These are phyloP conservation scores for Ostrea denselamellosa DNA, from an alignment of 1,140 invertebrate species.

Conservation along the genomic window DNA sequence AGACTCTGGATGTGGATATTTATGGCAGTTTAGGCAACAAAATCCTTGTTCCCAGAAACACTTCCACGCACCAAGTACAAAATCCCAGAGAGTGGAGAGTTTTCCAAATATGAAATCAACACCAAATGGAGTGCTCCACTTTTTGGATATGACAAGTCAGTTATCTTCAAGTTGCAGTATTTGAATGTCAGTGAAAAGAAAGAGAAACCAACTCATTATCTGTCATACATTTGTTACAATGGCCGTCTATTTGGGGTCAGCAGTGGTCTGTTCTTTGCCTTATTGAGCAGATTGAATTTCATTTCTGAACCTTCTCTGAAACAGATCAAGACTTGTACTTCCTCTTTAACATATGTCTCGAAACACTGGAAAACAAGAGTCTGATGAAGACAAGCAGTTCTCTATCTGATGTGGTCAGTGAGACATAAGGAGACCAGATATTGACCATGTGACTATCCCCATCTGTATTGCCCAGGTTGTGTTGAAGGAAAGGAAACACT, in stretches of 20 bases:
- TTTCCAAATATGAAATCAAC: conserved; percentile 84
- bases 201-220: conserved; percentile 77
- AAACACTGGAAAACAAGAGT: conserved; percentile 87
- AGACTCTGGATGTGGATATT: conserved; percentile 90
- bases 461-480: conserved; percentile 86
- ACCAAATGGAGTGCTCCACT: conserved; percentile 89
- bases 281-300: conserved; percentile 84
- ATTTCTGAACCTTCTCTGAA: conserved; percentile 85
- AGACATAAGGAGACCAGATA: conserved; percentile 82
- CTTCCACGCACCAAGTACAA: conserved; percentile 83
- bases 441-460: conserved; percentile 91
- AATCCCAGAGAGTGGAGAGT: conserved; percentile 67
- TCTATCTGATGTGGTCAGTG: conserved; percentile 85
- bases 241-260: conserved; percentile 80
- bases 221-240: conserved; percentile 76
- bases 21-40: conserved; percentile 86
- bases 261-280: conserved; percentile 82
- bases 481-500: conserved; percentile 88
- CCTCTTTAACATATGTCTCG: conserved; percentile 86
- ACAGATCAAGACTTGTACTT: conserved; percentile 82
- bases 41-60: conserved; percentile 84
- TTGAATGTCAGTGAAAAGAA: conserved; percentile 86
- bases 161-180: conserved; percentile 88
- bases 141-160: conserved; percentile 88
- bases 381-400: conserved; percentile 82